Conservation (phyloP, 2,113 vertebrate species). For the Montifringilla adamsi region DNA sequence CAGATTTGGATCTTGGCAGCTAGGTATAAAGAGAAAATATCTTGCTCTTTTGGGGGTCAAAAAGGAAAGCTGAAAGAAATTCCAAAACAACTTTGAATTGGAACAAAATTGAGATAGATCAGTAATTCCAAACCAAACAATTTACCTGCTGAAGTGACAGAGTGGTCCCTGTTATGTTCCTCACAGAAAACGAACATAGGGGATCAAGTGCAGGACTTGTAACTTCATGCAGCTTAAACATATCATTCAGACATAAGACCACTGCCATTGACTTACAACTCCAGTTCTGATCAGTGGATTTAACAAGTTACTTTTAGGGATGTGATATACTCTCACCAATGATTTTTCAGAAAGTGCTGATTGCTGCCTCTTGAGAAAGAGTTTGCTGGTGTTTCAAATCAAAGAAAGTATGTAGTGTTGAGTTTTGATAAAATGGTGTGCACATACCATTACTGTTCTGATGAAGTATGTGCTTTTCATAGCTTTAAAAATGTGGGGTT, state of each 20-base stretch:
- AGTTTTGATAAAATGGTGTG: background rate
- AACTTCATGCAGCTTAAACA: background rate
- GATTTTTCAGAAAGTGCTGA: background rate
- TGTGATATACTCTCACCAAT: background rate
- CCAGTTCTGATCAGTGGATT: background rate
- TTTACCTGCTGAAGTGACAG: background rate
- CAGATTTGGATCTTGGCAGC: constrained; percentile 20
- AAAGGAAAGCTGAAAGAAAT: background rate
- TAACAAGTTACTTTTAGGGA: background rate
- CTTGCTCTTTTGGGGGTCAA: background rate
- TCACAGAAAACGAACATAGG: background rate
- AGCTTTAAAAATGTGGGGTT: background rate
- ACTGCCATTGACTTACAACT: background rate
- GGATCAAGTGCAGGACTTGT: background rate
- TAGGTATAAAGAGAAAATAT: background rate
- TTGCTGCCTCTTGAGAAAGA: background rate
- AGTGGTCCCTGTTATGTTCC: background rate
- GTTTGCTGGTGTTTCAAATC: background rate
- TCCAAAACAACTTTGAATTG: background rate
- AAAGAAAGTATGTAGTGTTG: background rate
- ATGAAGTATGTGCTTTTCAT: background rate
- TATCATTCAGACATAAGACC: background rate
- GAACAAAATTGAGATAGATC: background rate
- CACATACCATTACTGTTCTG: background rate
- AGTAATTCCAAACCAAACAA: background rate